Percentiles rank a stretch among this genome's conserved stretches.
Evolutionary conservation across 2,113 vertebrate genomes (phyloP).

Genomic region (Sardina pilchardus): DNA sequence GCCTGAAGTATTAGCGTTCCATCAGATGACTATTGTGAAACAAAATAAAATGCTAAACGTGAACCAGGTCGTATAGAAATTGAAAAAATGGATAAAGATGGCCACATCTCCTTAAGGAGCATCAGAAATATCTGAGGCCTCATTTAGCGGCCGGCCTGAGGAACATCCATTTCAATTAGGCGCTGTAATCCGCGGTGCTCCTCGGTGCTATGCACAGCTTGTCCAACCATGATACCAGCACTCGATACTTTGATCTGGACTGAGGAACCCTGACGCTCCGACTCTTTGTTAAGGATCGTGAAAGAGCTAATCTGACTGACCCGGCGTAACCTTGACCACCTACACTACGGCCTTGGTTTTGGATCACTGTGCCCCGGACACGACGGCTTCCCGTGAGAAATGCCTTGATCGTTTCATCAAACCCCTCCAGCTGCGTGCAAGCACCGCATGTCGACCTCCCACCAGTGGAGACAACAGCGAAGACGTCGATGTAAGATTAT

Average conservation of each 20-base stretch:
- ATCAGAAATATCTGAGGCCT: conserved; percentile 43
- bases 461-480: background rate
- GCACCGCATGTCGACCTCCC: conserved; percentile 18
- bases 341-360: conserved; percentile 64
- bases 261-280: conserved; percentile 60
- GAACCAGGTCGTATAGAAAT: background rate
- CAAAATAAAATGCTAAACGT: conserved; percentile 16
- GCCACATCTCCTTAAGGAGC: conserved; percentile 33
- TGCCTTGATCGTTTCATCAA: conserved; percentile 73
- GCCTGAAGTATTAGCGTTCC: background rate
- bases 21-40: background rate
- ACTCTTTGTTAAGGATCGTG: conserved; percentile 63
- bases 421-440: conserved; percentile 54
- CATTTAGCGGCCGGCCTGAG: conserved; percentile 52
- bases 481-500: conserved; percentile 52
- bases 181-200: conserved; percentile 68
- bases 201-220: conserved; percentile 67
- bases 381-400: conserved; percentile 67
- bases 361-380: conserved; percentile 68
- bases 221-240: conserved; percentile 65
- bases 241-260: conserved; percentile 75
- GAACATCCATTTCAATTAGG: conserved; percentile 68
- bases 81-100: background rate
- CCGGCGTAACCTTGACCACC: conserved; percentile 75
- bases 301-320: conserved; percentile 74